Conservation (phyloP, 2,113 vertebrate species). For the Perognathus longimembris region DNA sequence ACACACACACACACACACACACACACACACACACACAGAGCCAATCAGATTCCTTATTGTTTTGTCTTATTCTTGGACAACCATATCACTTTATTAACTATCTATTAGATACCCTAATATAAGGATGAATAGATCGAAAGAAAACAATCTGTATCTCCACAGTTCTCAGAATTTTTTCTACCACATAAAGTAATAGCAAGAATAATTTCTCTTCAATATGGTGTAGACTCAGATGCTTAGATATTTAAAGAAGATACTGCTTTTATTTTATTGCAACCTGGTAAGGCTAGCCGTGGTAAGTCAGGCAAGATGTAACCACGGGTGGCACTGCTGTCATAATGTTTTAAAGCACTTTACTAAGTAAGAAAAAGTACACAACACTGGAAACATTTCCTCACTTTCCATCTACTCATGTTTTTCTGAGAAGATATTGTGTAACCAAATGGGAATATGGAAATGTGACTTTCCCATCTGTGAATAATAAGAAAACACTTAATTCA, state of each 20-base stretch:
- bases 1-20: no score
- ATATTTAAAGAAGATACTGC: neutral
- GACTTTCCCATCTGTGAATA: slow-evolving; percentile 56
- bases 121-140: neutral
- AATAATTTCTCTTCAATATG: neutral
- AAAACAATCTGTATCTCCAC: neutral
- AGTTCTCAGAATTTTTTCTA: neutral
- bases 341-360: slow-evolving; percentile 43
- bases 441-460: slow-evolving; percentile 55
- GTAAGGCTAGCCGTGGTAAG: slow-evolving; percentile 15
- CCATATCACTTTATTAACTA: neutral
- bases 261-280: neutral
- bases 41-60: neutral
- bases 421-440: slow-evolving; percentile 42
- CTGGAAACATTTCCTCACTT: slow-evolving; percentile 37
- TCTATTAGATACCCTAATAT: neutral
- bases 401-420: slow-evolving; percentile 50
- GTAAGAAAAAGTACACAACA: slow-evolving; percentile 39
- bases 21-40: no score
- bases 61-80: neutral
- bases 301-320: slow-evolving; percentile 5
- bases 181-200: neutral
- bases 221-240: neutral
- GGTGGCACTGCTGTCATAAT: neutral
- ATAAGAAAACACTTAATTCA: slow-evolving; percentile 55